Conservation (phyloP, 2,797 vertebrate species). For the Acipenser transmontanus region DNA sequence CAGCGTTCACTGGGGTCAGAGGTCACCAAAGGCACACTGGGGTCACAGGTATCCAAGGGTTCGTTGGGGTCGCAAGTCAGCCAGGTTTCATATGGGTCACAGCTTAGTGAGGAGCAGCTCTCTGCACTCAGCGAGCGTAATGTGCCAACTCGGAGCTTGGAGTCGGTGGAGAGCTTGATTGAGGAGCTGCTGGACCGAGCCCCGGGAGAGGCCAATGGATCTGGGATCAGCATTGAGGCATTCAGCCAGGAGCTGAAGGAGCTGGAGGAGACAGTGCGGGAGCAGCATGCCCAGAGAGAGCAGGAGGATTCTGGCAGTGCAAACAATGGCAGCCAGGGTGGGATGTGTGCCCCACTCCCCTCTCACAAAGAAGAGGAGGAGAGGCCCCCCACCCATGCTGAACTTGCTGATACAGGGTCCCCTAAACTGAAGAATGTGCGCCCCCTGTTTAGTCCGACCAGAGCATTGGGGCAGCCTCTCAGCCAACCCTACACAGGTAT, state of each 20-base stretch:
- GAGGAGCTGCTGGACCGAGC: slow-evolving; percentile 68
- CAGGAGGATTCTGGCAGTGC: slow-evolving; percentile 34
- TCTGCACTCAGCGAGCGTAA: slow-evolving; percentile 39
- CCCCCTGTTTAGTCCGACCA: slow-evolving; percentile 67
- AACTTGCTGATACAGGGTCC: slow-evolving; percentile 13
- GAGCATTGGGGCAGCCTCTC: slow-evolving; percentile 59
- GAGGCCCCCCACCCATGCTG: slow-evolving; percentile 45
- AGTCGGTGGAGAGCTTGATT: slow-evolving; percentile 69
- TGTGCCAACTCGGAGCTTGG: slow-evolving; percentile 25
- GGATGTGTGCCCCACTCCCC: not conserved
- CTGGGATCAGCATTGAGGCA: slow-evolving; percentile 73
- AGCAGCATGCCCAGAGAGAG: slow-evolving; percentile 25
- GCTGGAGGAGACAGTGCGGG: slow-evolving; percentile 65
- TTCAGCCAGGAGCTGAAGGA: slow-evolving; percentile 80
- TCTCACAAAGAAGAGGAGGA: slow-evolving; percentile 48
- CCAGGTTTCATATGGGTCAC: not conserved
- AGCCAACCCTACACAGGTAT: slow-evolving; percentile 87
- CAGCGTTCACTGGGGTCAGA: slow-evolving; percentile 33
- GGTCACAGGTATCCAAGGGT: not conserved
- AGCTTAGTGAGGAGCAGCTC: slow-evolving; percentile 14
- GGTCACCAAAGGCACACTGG: slow-evolving; percentile 29
- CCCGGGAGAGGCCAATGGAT: slow-evolving; percentile 55
- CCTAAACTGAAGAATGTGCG: slow-evolving; percentile 37
- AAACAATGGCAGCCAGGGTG: slow-evolving; percentile 34
- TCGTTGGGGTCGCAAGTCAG: not conserved